Base-by-base conservation (phyloP, 2,888 invertebrate species). In the Tineola bisselliella region DNA sequence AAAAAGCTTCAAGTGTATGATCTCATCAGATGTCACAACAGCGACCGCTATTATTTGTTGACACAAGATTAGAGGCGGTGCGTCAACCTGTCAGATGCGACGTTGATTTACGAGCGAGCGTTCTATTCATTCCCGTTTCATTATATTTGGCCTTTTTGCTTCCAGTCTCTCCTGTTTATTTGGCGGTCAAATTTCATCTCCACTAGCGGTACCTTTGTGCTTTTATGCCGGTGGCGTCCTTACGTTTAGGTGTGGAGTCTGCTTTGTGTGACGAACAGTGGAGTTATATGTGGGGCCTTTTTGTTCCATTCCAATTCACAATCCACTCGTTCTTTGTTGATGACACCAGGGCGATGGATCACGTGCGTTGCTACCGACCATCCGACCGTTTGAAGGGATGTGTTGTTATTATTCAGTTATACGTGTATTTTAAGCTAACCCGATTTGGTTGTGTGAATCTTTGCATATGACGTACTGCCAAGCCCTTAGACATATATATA, bases 161-260 rank as follows among this genome's bases (percentile, higher is more conserved):
- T 44, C 59, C 59, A 31, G 59, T 31, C 48, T 68, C 67, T 69
- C 67, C 63, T 63, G 70, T 73, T 74, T 73, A 72, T 68, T 65
- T 63, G 70, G 66, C 70, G 73, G 69, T 79, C 76, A 72, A 73
- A 72, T 77, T 74, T 72, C 74, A 72, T 70, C 66, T 69, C 66
- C 31, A 8, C 13, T 63, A 62, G 64, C 71, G 69, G 70, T 65
- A 62, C 66, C 69, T 69, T 70, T 71, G 70, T 67, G 61, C 60
- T 31, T 43, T 77, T 69, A 67, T 75, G 74, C 78, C 78, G 79
- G 82, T 83, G 78, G 82, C 81, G 78, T 80, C 79, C 75, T 75
- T 71, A 77, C 75, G 75, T 72, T 71, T 74, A 79, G 79, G 76
- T 77, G 77, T 77, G 76, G 75, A 74, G 66, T 66, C 66, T 69